Evolutionary conservation across 2,797 vertebrate genomes (phyloP), one percentile per base, ranked within the genome.

Genomic region (Pachyuromys duprasi): DNA sequence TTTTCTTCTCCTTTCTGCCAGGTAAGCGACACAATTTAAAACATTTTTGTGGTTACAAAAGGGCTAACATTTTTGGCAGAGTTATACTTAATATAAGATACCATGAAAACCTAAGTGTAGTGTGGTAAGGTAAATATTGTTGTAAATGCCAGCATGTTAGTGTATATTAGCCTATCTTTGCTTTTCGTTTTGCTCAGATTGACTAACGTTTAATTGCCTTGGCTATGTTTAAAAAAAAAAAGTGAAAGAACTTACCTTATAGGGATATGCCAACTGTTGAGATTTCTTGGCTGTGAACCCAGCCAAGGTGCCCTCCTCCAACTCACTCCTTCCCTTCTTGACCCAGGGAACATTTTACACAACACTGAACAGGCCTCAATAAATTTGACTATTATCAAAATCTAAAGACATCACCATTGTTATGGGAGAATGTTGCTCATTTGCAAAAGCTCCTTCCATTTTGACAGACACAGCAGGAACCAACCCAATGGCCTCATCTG

Each of bases 351-450:
- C 83, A 81, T 95, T 87, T 86, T 53, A 76, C 13, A 12, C 92
- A 98, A 95, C 90, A 93, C 96, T 94, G 93, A 97, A 97, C 97
- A 98, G 97, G 90, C 79, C 95, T 96, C 96, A 93, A 97, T 98
- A 98, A 98, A 98, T 97, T 97, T 97, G 94, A 97, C 95, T 97
- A 97, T 98, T 98, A 98, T 98, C 98, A 94, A 95, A 97, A 96
- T 97, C 97, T 97, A 93, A 97, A 97, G 86, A 90, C 94, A 97
- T 93, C 67, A 78, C 90, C 96, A 81, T 97, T 97, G 98, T 97
- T 96, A 79, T 70, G 78, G 92, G 80, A 79, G 93, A 97, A 96
- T 80, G 93, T 94, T 97, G 97, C 97, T 97, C 93, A 96, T 96
- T 98, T 98, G 97, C 96, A 97, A 97, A 98, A 94, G 93, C 96